Evolutionary conservation across 30 jellyfish, hydroid and myxozoan genomes (phyloP).

Genomic region (Mastigias papua): DNA sequence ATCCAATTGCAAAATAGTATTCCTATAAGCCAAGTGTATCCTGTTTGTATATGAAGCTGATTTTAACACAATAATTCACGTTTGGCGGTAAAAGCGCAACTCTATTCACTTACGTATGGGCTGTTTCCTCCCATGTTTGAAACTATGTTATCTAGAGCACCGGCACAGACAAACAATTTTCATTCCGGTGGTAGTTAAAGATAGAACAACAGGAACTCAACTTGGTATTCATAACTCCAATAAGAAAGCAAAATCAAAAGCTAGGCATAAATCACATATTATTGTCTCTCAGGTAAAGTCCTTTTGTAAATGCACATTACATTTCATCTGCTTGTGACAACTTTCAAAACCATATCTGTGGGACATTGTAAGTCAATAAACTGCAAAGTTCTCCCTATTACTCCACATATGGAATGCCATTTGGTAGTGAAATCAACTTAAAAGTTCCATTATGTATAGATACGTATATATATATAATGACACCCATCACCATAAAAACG

Average conservation of each 20-base stretch:
- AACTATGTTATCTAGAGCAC: slow-evolving; percentile 1
- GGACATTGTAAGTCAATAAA: neutral
- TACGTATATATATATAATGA: neutral
- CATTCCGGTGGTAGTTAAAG: slow-evolving; percentile 26
- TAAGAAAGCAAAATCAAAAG: slow-evolving; percentile 75
- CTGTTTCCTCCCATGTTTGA: slow-evolving; percentile 9
- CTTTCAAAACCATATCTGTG: neutral
- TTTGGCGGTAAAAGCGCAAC: neutral
- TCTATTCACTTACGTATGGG: slow-evolving; percentile 10
- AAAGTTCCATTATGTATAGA: neutral
- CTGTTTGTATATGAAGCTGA: neutral
- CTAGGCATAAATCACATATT: slow-evolving; percentile 72
- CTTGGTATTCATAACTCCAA: slow-evolving; percentile 54
- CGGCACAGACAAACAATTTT: slow-evolving; percentile 12
- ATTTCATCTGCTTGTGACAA: neutral
- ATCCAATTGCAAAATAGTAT: neutral
- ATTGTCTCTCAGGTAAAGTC: slow-evolving; percentile 48
- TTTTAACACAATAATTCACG: neutral
- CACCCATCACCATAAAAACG: slow-evolving; percentile 64
- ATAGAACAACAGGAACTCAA: slow-evolving; percentile 54
- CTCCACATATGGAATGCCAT: slow-evolving; percentile 19
- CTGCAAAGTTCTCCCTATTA: neutral
- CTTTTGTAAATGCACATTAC: slow-evolving; percentile 23
- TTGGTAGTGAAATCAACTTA: slow-evolving; percentile 21
- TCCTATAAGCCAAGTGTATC: slow-evolving; percentile 6